phyloP scores from a whole-genome alignment of 2,797 vertebrate species.

The Remorina albescens region DNA sequence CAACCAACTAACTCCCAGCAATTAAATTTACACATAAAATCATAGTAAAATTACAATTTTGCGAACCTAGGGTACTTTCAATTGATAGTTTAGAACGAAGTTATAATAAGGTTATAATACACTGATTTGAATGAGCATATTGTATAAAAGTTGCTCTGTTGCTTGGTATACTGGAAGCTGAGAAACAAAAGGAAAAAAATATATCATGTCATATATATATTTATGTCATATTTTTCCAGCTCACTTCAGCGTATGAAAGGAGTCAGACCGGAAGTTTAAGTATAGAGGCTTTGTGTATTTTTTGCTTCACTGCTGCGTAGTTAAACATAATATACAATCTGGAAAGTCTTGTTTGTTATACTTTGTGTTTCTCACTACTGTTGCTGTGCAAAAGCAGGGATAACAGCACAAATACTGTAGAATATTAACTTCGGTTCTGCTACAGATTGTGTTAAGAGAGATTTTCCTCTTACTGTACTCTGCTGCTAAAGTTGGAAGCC shows the following conservation, averaged over 20 bases:
- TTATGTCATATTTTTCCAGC: slow-evolving; percentile 28
- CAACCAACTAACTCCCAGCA: neutral
- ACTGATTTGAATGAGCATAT: neutral
- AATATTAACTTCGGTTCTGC: slow-evolving; percentile 1
- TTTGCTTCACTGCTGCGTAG: neutral
- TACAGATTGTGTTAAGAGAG: slow-evolving; percentile 29
- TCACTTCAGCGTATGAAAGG: slow-evolving; percentile 5
- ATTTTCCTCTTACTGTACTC: slow-evolving; percentile 33
- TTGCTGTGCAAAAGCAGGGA: neutral
- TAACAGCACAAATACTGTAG: neutral
- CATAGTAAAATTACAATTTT: neutral
- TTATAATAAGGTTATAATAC: slow-evolving; percentile 5
- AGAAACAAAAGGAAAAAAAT: slow-evolving; percentile 15
- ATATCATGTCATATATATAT: too few species aligned
- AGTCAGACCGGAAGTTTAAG: slow-evolving; percentile 8
- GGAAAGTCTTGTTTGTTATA: neutral
- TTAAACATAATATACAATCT: slow-evolving; percentile 4
- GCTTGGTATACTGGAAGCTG: neutral
- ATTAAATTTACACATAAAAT: slow-evolving; percentile 3
- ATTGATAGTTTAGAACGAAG: neutral
- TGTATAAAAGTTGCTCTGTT: neutral
- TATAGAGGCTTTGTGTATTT: neutral
- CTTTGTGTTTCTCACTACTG: slow-evolving; percentile 10
- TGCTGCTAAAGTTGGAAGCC: slow-evolving; percentile 21
- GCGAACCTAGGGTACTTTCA: neutral